These are phyloP conservation scores for Trinectes maculatus DNA, from an alignment of 2,113 vertebrate genomes.

Conservation along the genomic window DNA sequence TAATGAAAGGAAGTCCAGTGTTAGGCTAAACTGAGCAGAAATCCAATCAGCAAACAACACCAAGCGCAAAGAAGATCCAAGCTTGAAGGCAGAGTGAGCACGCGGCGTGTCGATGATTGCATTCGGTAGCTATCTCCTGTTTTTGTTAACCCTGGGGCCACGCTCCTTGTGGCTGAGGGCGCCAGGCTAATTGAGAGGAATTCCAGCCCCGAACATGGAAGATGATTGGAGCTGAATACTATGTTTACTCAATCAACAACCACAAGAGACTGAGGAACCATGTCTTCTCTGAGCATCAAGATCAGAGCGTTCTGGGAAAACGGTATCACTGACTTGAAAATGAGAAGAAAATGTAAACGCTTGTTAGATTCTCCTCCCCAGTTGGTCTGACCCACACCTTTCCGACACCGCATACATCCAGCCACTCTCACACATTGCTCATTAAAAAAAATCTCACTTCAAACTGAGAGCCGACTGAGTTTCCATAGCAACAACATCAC, in stretches of 20 bases:
- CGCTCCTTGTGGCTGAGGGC: conserved; percentile 57
- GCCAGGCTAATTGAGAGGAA: conserved; percentile 71
- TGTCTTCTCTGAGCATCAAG: background rate
- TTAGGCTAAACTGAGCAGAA: conserved; percentile 75
- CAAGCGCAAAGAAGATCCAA: conserved; percentile 41
- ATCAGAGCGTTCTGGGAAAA: background rate
- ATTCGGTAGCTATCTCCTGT: conserved; percentile 71
- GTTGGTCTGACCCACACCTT: conserved; percentile 44
- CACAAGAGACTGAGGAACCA: conserved; percentile 6
- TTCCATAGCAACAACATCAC: conserved; percentile 74
- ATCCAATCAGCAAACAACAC: conserved; percentile 77
- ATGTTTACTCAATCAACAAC: conserved; percentile 44
- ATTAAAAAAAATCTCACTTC: conserved; percentile 59
- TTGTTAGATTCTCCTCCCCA: conserved; percentile 18
- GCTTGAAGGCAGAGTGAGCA: conserved; percentile 48
- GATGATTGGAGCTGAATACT: conserved; percentile 44
- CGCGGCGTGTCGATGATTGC: conserved; percentile 59
- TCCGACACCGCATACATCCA: conserved; percentile 17
- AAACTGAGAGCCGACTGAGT: conserved; percentile 58
- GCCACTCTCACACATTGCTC: conserved; percentile 48
- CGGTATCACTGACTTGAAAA: background rate
- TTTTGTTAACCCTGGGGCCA: conserved; percentile 65
- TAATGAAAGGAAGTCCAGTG: conserved; percentile 65
- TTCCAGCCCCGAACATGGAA: conserved; percentile 27
- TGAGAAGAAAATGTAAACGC: conserved; percentile 18